Percentiles rank a stretch among this genome's conserved stretches.
Conservation (phyloP, 2,888 invertebrate genomes). For the Dromius quadrimaculatus region DNA sequence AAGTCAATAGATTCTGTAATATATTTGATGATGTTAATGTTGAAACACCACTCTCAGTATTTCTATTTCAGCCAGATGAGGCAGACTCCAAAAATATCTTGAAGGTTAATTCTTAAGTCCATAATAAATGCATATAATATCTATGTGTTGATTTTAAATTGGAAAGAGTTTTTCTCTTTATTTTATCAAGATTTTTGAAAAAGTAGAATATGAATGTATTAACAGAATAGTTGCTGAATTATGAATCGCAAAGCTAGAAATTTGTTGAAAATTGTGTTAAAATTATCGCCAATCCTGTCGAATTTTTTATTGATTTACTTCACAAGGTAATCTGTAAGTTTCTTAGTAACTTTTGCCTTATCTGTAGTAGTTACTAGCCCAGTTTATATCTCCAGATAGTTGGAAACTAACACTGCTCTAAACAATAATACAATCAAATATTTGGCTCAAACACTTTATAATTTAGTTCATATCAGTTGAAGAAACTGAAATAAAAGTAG, state of each 20-base stretch:
- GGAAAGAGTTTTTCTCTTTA: constrained; percentile 10
- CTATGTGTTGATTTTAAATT: too few species aligned
- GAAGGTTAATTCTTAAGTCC: too few species aligned
- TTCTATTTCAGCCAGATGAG: too few species aligned
- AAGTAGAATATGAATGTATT: constrained; percentile 13
- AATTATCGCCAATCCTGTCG: constrained; percentile 10
- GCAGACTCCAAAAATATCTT: too few species aligned
- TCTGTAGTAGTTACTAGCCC: constrained; percentile 9
- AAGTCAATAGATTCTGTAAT: too few species aligned
- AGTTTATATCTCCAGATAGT: constrained; percentile 26
- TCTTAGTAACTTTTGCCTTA: constrained; percentile 20
- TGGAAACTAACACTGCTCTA: constrained; percentile 3
- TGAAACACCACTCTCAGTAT: too few species aligned
- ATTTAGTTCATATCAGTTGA: constrained; percentile 4
- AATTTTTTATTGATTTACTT: constrained; percentile 25
- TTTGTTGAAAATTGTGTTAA: constrained; percentile 8
- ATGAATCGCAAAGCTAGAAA: constrained; percentile 11
- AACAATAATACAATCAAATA: constrained; percentile 22
- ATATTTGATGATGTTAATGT: too few species aligned
- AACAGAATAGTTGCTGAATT: constrained; percentile 14
- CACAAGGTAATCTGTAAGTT: constrained; percentile 18
- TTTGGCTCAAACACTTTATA: constrained; percentile 5
- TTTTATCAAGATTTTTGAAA: constrained; percentile 8
- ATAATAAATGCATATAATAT: too few species aligned
- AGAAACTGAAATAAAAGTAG: too few species aligned